A percentile compares a stretch with the other conserved stretches of the same genome.
Evolutionary conservation across 1,140 invertebrate genomes (phyloP).

Genomic region (Neodiprion virginianus): DNA sequence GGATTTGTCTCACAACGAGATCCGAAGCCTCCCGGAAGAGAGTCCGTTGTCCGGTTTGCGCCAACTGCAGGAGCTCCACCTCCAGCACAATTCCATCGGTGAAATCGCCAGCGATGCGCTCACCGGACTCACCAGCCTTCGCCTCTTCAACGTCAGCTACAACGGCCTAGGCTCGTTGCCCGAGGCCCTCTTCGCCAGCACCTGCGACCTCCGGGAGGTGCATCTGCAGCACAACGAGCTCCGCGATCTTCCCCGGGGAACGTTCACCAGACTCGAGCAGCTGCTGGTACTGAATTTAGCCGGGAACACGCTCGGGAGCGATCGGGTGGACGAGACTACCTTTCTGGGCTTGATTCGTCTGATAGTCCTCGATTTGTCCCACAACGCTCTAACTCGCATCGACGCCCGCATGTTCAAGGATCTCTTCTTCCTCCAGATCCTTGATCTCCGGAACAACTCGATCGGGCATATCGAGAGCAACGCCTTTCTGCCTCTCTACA

Average conservation of each 20-base stretch:
- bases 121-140: constrained; percentile 74
- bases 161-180: constrained; percentile 81
- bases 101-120: constrained; percentile 81
- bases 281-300: constrained; percentile 86
- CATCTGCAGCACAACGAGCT: constrained; percentile 83
- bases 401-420: constrained; percentile 87
- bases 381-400: constrained; percentile 82
- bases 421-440: constrained; percentile 84
- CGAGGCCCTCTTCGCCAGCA: constrained; percentile 78
- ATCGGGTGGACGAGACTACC: constrained; percentile 81
- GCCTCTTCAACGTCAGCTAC: constrained; percentile 83
- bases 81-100: constrained; percentile 85
- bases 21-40: constrained; percentile 73
- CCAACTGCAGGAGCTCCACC: constrained; percentile 76
- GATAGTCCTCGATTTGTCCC: constrained; percentile 84
- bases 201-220: constrained; percentile 80
- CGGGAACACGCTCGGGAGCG: constrained; percentile 83
- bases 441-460: constrained; percentile 87
- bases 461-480: constrained; percentile 87
- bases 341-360: constrained; percentile 85
- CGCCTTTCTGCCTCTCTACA: constrained; percentile 85
- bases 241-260: constrained; percentile 78
- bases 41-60: constrained; percentile 75
- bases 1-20: constrained; percentile 81
- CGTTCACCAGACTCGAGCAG: constrained; percentile 84